These are phyloP conservation scores for Chaetops frenatus DNA, from an alignment of 2,113 vertebrate genomes.

Conservation along the genomic window DNA sequence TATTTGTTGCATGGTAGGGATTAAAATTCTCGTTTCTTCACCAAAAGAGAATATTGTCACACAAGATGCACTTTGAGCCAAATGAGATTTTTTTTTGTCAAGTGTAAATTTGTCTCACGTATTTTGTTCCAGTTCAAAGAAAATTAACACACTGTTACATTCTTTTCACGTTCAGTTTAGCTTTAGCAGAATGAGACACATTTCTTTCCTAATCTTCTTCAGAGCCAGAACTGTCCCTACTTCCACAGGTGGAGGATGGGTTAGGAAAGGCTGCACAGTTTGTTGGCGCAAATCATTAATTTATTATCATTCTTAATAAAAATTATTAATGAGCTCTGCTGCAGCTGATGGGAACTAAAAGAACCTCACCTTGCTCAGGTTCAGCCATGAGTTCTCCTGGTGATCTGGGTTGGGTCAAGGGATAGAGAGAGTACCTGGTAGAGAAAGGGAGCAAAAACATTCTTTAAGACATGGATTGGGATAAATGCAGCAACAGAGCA, in stretches of 20 bases:
- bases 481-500: background rate
- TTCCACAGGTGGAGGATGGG: background rate
- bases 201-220: background rate
- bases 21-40: constrained; percentile 42
- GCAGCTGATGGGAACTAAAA: background rate
- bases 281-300: background rate
- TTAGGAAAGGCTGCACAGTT: background rate
- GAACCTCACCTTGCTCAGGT: background rate
- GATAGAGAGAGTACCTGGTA: background rate
- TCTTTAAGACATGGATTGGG: background rate
- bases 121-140: constrained; percentile 33
- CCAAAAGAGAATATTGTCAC: background rate
- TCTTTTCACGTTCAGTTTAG: background rate
- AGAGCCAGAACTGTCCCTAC: background rate
- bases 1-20: constrained; percentile 20
- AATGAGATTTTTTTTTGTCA: background rate
- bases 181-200: background rate
- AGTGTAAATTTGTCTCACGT: constrained; percentile 26
- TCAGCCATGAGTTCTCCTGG: background rate
- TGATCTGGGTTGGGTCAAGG: background rate
- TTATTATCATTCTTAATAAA: background rate
- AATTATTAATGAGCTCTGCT: background rate
- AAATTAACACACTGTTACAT: background rate
- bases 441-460: background rate
- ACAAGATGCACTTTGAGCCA: background rate